These are phyloP conservation scores for Ophthalmolycus amberensis DNA, from an alignment of 2,113 vertebrate species.

Conservation along the genomic window DNA sequence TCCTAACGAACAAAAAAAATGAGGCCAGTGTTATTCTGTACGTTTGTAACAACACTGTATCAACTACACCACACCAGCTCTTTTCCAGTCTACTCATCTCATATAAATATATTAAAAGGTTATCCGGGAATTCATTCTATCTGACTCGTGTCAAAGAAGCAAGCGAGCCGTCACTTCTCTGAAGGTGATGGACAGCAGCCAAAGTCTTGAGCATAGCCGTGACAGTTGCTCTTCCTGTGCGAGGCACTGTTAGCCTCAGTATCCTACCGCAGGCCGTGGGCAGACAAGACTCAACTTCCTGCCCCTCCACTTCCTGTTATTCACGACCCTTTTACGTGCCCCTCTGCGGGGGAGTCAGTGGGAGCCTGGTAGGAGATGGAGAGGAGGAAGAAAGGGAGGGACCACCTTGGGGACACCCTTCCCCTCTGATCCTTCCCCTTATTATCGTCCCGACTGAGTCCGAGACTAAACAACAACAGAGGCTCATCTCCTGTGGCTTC, in stretches of 20 bases:
- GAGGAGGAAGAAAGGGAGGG: conserved; percentile 66
- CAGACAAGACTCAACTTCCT: conserved; percentile 83
- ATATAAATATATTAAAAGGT: conserved; percentile 4
- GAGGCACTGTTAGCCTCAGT: conserved; percentile 53
- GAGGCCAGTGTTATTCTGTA: conserved; percentile 11
- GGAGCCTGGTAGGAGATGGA: conserved; percentile 28
- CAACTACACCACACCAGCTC: neutral
- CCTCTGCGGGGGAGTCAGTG: conserved; percentile 55
- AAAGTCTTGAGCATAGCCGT: conserved; percentile 71
- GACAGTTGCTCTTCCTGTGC: conserved; percentile 80
- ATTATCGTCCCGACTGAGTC: conserved; percentile 74
- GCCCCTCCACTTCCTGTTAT: conserved; percentile 86
- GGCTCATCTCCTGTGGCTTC: conserved; percentile 73
- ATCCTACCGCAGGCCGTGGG: conserved; percentile 77
- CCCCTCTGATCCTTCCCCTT: conserved; percentile 77
- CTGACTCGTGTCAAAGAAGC: conserved; percentile 11
- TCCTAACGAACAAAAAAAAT: conserved; percentile 33
- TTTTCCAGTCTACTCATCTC: neutral
- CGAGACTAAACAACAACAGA: conserved; percentile 85
- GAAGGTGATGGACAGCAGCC: conserved; percentile 65
- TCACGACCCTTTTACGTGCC: conserved; percentile 75
- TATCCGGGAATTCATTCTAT: neutral
- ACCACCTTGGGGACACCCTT: conserved; percentile 77
- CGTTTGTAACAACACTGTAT: conserved; percentile 1
- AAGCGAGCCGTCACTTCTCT: conserved; percentile 28